These are phyloP conservation scores for Agraylea sexmaculata DNA, from an alignment of 1,140 invertebrate genomes.

Conservation along the genomic window DNA sequence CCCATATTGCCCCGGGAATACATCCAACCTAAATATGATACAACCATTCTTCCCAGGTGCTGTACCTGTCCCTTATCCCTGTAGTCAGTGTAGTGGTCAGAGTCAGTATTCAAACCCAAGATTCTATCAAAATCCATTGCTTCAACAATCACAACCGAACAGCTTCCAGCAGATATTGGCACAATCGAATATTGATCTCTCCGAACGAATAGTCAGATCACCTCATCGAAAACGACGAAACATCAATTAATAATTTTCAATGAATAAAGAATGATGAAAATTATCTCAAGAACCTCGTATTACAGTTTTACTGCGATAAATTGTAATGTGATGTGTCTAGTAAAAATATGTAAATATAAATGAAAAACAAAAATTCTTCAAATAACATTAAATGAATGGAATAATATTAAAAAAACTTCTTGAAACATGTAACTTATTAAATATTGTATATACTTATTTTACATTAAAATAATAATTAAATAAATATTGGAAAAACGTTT, in stretches of 20 bases:
- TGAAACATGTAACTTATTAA: neutral
- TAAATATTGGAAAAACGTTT: neutral
- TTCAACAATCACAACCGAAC: constrained; percentile 3
- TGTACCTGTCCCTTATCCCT: constrained; percentile 24
- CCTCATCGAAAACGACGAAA: constrained; percentile 13
- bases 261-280: too few relatives aligned
- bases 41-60: constrained; percentile 34
- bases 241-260: too few relatives aligned
- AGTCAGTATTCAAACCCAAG: constrained; percentile 2
- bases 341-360: too few relatives aligned
- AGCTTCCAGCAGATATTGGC: constrained; percentile 19
- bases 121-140: constrained; percentile 4
- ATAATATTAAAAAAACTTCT: neutral
- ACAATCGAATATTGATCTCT: constrained; percentile 14
- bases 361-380: too few relatives aligned
- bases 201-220: constrained; percentile 10
- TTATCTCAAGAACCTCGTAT: too few relatives aligned
- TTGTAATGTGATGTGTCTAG: too few relatives aligned
- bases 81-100: constrained; percentile 15
- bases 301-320: too few relatives aligned
- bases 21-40: constrained; percentile 24
- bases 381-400: too few relatives aligned
- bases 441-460: neutral
- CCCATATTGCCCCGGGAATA: constrained; percentile 38
- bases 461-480: neutral